phyloP scores from a whole-genome alignment of 2,797 vertebrate genomes.

The Tenualosa ilisha region DNA sequence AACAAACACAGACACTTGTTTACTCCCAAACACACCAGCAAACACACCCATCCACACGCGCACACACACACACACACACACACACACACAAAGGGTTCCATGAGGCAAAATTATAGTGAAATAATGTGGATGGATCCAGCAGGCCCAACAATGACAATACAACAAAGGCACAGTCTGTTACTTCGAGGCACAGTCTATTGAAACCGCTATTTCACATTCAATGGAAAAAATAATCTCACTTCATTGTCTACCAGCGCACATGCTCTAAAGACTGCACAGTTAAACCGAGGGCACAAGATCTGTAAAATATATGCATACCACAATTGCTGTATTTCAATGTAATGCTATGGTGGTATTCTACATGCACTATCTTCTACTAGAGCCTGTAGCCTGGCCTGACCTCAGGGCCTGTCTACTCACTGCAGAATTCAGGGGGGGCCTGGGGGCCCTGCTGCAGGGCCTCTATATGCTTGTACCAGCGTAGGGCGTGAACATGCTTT shows the following conservation, averaged over 20 bases:
- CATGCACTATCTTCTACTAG: neutral
- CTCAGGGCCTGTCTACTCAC: slow-evolving; percentile 57
- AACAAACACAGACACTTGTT: neutral
- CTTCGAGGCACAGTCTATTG: neutral
- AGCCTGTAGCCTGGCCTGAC: neutral
- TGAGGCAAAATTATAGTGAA: neutral
- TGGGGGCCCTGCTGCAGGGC: slow-evolving; percentile 79
- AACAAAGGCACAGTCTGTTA: slow-evolving; percentile 13
- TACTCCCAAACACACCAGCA: neutral
- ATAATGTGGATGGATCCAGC: slow-evolving; percentile 19
- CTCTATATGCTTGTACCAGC: slow-evolving; percentile 94
- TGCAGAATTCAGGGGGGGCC: slow-evolving; percentile 63
- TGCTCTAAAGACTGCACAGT: neutral
- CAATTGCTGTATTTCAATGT: neutral
- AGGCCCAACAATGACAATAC: neutral
- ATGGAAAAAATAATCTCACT: neutral
- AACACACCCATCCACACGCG: neutral
- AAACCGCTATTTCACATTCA: neutral
- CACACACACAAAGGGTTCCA: neutral
- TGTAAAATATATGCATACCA: neutral
- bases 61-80: neutral
- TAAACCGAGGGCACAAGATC: neutral
- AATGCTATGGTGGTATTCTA: neutral
- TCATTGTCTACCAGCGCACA: neutral
- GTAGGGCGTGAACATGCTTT: slow-evolving; percentile 84